phyloP scores from a whole-genome alignment of 2,797 vertebrate genomes.

The Vespertilio murinus region DNA sequence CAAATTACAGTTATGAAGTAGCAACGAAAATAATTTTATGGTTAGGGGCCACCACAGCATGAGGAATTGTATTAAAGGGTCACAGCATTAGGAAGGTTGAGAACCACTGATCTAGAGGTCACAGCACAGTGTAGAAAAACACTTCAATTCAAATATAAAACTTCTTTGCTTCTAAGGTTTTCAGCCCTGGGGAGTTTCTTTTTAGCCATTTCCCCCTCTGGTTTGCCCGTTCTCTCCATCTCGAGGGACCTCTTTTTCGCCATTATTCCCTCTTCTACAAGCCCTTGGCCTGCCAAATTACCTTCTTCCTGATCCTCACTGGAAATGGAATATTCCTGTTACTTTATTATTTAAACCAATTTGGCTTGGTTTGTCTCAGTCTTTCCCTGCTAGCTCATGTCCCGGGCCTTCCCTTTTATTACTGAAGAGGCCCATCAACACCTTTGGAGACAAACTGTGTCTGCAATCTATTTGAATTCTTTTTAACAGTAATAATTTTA shows the following conservation, averaged over 20 bases:
- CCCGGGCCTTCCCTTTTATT: background rate
- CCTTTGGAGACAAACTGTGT: constrained; percentile 32
- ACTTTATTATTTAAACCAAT: constrained; percentile 45
- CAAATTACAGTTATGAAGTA: too few relatives aligned
- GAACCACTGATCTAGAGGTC: background rate
- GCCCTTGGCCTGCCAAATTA: background rate
- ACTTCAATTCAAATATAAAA: background rate
- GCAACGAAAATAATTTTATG: too few relatives aligned
- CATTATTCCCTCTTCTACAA: constrained; percentile 8
- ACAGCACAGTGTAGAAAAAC: background rate
- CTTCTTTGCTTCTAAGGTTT: background rate
- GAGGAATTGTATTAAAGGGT: too few relatives aligned
- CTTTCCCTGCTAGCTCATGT: background rate
- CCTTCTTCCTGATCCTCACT: constrained; percentile 19
- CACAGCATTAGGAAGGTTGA: too few relatives aligned
- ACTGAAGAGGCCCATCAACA: constrained; percentile 15
- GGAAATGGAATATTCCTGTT: constrained; percentile 48
- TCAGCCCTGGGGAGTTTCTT: background rate
- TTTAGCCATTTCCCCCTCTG: background rate
- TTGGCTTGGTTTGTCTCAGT: constrained; percentile 37
- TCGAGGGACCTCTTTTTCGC: background rate
- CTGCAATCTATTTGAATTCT: constrained; percentile 5
- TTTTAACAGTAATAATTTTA: constrained; percentile 42
- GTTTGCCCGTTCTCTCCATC: background rate
- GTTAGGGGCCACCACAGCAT: too few relatives aligned